Percentiles rank a stretch among this genome's conserved stretches.
Conservation (phyloP, 2,797 vertebrate genomes). For the Cirrhinus mrigala region DNA sequence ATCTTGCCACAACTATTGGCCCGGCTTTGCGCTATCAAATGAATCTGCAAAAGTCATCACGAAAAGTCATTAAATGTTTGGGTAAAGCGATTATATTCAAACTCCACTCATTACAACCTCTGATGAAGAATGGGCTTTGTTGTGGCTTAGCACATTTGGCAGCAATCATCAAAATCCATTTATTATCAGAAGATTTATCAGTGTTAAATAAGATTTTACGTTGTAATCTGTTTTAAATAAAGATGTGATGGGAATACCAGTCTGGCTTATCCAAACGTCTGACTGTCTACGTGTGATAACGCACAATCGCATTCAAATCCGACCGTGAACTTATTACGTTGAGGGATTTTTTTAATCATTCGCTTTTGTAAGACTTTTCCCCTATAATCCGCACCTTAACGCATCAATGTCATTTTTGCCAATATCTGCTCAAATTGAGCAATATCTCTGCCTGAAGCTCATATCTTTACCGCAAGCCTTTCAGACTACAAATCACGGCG, state of each 20-base stretch:
- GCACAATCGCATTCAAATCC: not conserved
- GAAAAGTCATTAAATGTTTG: not conserved
- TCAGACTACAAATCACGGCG: slow-evolving; percentile 38
- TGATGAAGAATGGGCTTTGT: not conserved
- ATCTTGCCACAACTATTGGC: not conserved
- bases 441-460: slow-evolving; percentile 22
- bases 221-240: slow-evolving; percentile 30
- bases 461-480: slow-evolving; percentile 19
- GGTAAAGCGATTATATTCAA: not conserved
- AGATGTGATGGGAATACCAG: slow-evolving; percentile 12
- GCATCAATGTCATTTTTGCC: not conserved
- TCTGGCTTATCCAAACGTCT: slow-evolving; percentile 24
- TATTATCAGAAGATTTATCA: slow-evolving; percentile 27
- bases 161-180: not conserved
- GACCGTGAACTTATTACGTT: not conserved
- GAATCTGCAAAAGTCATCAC: not conserved
- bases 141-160: slow-evolving; percentile 23
- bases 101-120: slow-evolving; percentile 2
- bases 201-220: slow-evolving; percentile 18
- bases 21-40: not conserved
- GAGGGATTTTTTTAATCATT: slow-evolving; percentile 13
- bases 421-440: slow-evolving; percentile 18
- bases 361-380: not conserved
- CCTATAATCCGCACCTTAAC: not conserved
- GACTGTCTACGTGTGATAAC: not conserved